Evolutionary conservation across 53 echinoderm and acorn worm genomes (phyloP).

Genomic region (Temnopleurus reevesii): DNA sequence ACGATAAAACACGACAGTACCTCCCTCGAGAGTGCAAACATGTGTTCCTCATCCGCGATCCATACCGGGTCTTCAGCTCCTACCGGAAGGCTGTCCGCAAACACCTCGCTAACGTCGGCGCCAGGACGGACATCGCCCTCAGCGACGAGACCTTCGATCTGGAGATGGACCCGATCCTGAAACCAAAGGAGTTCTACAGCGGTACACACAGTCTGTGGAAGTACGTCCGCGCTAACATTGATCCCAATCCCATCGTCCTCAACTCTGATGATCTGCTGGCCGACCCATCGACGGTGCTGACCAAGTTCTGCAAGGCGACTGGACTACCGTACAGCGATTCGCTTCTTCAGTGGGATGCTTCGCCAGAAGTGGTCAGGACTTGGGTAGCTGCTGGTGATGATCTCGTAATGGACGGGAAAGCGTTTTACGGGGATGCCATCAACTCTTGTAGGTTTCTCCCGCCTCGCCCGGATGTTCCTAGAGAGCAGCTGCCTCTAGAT

Average conservation of each 20-base stretch:
- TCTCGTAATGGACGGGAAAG: background rate
- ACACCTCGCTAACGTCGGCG: background rate
- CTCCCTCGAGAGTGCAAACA: background rate
- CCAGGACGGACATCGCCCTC: background rate
- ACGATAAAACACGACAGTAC: background rate
- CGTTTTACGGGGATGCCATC: background rate
- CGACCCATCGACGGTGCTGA: background rate
- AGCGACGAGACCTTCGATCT: background rate
- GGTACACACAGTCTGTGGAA: background rate
- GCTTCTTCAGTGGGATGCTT: slow-evolving; percentile 6
- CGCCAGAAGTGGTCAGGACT: background rate
- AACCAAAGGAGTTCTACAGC: background rate
- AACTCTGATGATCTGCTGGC: slow-evolving; percentile 12
- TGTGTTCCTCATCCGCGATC: background rate
- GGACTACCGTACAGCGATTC: slow-evolving; percentile 14
- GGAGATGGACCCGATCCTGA: background rate
- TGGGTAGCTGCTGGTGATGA: background rate
- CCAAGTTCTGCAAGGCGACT: background rate
- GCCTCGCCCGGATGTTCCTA: background rate
- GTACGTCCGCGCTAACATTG: background rate
- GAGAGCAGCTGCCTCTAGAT: background rate
- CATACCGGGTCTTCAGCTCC: background rate
- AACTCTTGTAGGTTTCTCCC: background rate
- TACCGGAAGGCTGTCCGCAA: background rate
- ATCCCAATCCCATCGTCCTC: background rate